These are phyloP conservation scores for Cremastobaeus sp. DNA, from an alignment of 2,888 invertebrate genomes.

Conservation along the genomic window DNA sequence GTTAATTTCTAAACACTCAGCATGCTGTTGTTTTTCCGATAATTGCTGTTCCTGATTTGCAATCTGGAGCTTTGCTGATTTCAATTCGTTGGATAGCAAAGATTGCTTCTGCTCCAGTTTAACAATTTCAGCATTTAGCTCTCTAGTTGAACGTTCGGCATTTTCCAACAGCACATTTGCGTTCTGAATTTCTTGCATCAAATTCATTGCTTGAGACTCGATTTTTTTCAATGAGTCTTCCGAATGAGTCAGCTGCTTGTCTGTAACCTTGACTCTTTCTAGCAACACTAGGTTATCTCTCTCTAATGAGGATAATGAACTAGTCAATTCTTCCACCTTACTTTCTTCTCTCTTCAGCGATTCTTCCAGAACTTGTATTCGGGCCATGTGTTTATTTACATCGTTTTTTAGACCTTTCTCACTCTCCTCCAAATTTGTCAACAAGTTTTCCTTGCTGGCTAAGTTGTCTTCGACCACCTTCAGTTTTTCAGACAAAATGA, in stretches of 20 bases:
- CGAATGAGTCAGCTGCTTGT: slow-evolving; percentile 19
- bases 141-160: slow-evolving; percentile 6
- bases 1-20: slow-evolving; percentile 3
- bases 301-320: slow-evolving; percentile 10
- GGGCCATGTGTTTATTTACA: slow-evolving; percentile 38
- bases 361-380: slow-evolving; percentile 44
- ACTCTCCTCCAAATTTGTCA: slow-evolving; percentile 28
- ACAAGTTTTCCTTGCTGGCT: slow-evolving; percentile 14
- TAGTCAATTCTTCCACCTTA: slow-evolving; percentile 27
- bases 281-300: slow-evolving; percentile 35
- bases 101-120: slow-evolving; percentile 10
- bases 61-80: not conserved
- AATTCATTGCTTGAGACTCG: slow-evolving; percentile 11
- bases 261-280: slow-evolving; percentile 33
- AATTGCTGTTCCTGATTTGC: not conserved
- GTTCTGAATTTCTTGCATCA: slow-evolving; percentile 23
- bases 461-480: slow-evolving; percentile 50
- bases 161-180: slow-evolving; percentile 5
- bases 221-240: slow-evolving; percentile 35
- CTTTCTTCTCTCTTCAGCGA: slow-evolving; percentile 41
- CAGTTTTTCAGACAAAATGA: slow-evolving; percentile 42
- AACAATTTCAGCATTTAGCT: not conserved
- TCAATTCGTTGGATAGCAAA: not conserved
- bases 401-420: slow-evolving; percentile 40
- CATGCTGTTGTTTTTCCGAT: not conserved